A percentile compares a stretch with the other conserved stretches of the same genome.
Conservation (phyloP, 2,113 vertebrate species). For the Malaclemys terrapin region DNA sequence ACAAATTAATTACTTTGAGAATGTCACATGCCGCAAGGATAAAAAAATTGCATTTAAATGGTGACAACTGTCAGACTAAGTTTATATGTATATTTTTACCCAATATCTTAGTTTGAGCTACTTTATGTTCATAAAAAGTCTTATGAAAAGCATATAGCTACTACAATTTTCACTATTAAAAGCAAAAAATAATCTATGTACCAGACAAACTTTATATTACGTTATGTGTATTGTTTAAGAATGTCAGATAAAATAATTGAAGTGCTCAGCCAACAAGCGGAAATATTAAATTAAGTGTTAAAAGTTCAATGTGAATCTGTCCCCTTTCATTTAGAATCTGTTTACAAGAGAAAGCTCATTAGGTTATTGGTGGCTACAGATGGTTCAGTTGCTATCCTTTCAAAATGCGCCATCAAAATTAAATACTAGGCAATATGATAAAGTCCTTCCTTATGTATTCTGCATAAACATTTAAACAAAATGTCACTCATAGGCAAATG, state of each 20-base stretch:
- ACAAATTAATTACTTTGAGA: constrained; percentile 7
- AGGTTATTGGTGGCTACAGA: neutral
- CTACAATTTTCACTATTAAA: constrained; percentile 1
- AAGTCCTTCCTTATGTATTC: constrained; percentile 6
- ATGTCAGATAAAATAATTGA: constrained; percentile 30
- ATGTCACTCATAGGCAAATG: constrained; percentile 50
- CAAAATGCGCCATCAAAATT: neutral
- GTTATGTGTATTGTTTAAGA: neutral
- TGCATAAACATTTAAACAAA: neutral
- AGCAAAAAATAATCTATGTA: neutral
- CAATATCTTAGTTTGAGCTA: neutral
- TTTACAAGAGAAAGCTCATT: constrained; percentile 29
- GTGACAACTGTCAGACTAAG: neutral
- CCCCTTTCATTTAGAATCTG: constrained; percentile 13
- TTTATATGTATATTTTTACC: neutral
- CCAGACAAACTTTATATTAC: neutral
- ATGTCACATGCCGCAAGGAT: neutral
- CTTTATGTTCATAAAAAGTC: constrained; percentile 29
- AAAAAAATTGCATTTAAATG: constrained; percentile 5
- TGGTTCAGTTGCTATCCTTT: neutral
- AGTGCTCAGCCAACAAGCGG: constrained; percentile 15
- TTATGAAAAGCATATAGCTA: neutral
- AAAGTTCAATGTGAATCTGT: neutral
- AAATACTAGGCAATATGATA: constrained; percentile 10
- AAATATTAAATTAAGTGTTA: neutral